Percentiles rank a stretch among this genome's conserved stretches.
Conservation (phyloP, 2,797 vertebrate species). For the Myripristis jacobus region DNA sequence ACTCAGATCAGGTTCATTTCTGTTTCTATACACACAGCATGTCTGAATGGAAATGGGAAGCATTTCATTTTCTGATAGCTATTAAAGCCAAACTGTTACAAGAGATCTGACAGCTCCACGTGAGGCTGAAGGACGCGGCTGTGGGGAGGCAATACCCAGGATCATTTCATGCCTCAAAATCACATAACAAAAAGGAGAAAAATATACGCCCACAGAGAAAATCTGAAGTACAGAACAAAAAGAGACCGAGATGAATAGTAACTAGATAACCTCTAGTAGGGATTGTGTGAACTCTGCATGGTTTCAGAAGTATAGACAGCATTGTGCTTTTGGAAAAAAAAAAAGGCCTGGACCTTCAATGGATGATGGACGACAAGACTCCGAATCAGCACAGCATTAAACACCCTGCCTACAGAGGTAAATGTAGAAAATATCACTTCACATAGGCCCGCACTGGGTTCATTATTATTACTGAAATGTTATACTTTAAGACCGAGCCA, state of each 20-base stretch:
- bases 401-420: not conserved
- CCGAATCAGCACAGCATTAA: not conserved
- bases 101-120: conserved; percentile 39
- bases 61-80: conserved; percentile 34
- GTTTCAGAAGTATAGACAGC: not conserved
- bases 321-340: not conserved
- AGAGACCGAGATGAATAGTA: not conserved
- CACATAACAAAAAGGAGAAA: not conserved
- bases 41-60: conserved; percentile 38
- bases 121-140: conserved; percentile 11
- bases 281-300: not conserved
- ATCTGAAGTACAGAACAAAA: not conserved
- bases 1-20: conserved; percentile 20
- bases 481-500: not conserved
- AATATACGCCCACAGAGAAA: not conserved
- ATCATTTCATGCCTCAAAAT: not conserved
- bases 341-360: not conserved
- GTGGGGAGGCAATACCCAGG: not conserved
- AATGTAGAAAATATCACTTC: conserved; percentile 2
- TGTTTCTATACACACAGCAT: not conserved
- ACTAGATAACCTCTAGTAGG: not conserved
- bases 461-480: conserved; percentile 7
- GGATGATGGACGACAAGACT: not conserved
- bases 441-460: not conserved
- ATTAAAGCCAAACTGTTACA: conserved; percentile 32